Evolutionary conservation across 2,888 invertebrate genomes (phyloP).

Genomic region (Leucoptera coffeella): DNA sequence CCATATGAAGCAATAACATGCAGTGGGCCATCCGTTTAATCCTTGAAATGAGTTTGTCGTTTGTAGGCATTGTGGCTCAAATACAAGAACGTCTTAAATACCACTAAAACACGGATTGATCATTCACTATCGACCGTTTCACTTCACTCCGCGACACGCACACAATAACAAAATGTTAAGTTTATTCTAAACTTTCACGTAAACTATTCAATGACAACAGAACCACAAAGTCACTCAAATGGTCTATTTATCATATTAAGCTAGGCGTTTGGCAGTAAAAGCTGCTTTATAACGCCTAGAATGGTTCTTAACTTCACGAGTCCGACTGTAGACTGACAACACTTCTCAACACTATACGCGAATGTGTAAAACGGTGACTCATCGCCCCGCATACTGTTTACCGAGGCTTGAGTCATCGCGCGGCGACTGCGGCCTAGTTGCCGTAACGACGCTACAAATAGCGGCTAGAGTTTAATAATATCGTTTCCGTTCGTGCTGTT

Average conservation of each 20-base stretch:
- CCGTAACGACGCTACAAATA: conserved; percentile 19
- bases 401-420: conserved; percentile 50
- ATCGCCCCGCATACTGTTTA: conserved; percentile 55
- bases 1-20: conserved; percentile 44
- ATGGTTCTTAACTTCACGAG: conserved; percentile 36
- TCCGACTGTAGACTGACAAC: conserved; percentile 51
- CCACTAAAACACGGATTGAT: conserved; percentile 19
- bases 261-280: conserved; percentile 37
- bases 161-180: too few relatives aligned
- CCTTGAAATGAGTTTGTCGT: conserved; percentile 39
- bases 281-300: conserved; percentile 41
- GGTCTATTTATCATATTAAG: conserved; percentile 17
- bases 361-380: conserved; percentile 55
- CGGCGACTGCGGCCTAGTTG: conserved; percentile 14
- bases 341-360: conserved; percentile 51
- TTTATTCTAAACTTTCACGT: too few relatives aligned
- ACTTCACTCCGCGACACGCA: conserved; percentile 44
- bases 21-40: conserved; percentile 41
- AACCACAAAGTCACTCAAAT: too few relatives aligned
- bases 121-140: conserved; percentile 46
- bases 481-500: conserved; percentile 12
- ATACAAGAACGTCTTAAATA: conserved; percentile 14
- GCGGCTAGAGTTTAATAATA: conserved; percentile 9
- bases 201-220: too few relatives aligned
- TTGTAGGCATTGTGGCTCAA: conserved; percentile 31